Percentiles rank a stretch among this genome's conserved stretches.
These are phyloP conservation scores for Scophthalmus maximus DNA, from an alignment of 2,113 vertebrate species.

Conservation along the genomic window DNA sequence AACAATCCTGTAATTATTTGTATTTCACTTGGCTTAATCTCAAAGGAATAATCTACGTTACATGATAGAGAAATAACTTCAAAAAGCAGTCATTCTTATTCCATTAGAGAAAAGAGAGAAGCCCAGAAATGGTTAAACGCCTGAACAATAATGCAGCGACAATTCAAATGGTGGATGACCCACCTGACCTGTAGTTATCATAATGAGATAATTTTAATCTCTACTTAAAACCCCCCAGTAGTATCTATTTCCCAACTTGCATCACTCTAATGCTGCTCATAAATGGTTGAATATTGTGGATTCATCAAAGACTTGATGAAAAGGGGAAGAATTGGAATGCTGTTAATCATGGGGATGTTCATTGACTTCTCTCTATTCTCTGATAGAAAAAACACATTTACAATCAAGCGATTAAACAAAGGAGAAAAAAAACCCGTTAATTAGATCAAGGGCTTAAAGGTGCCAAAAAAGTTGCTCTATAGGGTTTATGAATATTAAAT, in stretches of 20 bases:
- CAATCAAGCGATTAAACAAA: neutral
- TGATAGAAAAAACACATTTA: neutral
- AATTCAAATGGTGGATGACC: slow-evolving; percentile 68
- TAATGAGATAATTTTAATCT: slow-evolving; percentile 66
- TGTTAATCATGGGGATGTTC: slow-evolving; percentile 20
- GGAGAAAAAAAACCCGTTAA: neutral
- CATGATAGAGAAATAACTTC: slow-evolving; percentile 40
- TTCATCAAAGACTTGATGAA: slow-evolving; percentile 23
- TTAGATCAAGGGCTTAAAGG: too few species aligned
- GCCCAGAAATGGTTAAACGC: slow-evolving; percentile 46
- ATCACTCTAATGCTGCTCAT: slow-evolving; percentile 12
- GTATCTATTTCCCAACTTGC: slow-evolving; percentile 15
- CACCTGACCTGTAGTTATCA: slow-evolving; percentile 61
- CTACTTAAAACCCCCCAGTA: slow-evolving; percentile 1
- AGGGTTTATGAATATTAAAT: neutral
- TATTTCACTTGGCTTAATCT: slow-evolving; percentile 25
- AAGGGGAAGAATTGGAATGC: neutral
- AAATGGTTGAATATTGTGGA: slow-evolving; percentile 9
- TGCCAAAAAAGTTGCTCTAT: neutral
- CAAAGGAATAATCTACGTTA: slow-evolving; percentile 36
- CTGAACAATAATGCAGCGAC: slow-evolving; percentile 55
- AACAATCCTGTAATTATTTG: neutral
- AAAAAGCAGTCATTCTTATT: slow-evolving; percentile 43
- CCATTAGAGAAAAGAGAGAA: slow-evolving; percentile 38
- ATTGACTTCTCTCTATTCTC: slow-evolving; percentile 11